Base-by-base conservation (phyloP, 2,888 invertebrate genomes). In the Hemaris fuciformis region DNA sequence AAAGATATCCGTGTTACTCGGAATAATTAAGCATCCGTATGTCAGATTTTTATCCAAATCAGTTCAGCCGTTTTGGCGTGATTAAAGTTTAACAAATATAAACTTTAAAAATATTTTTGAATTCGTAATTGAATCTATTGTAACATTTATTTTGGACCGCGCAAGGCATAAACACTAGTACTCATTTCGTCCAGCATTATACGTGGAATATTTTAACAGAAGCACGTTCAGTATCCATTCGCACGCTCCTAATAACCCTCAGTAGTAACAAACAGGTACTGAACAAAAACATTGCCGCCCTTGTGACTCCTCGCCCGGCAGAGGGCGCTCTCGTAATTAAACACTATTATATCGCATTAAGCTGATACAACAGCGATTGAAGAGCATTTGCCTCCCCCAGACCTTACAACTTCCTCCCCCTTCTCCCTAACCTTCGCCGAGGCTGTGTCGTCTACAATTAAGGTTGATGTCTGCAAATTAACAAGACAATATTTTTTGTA, bases 331-430 rank as follows among this genome's bases (percentile, higher is more conserved):
- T 31, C 53, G 31, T 53, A 53, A 53, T 53, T 53, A 53, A 53
- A 53, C 53, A 53, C 53, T 53, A 53, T 53, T 53, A 53, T 53
- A 53, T 53, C 27, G 18, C 53, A 53, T 53, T 53, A 53, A 18
- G 31, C 10, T 31, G 31, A 31, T 53, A 53, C 31, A 53, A 53
- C 48, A 27, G 3, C 31, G 31, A 27, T 31, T 53, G 53, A 53
- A 18, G 31, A 10, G 10, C 43, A 43, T 8, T 43, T 18, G 20
- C 23, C 13, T n/a, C 23, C 10, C 22, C 7, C 48, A 43, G n/a
- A n/a, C n/a, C n/a, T n/a, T n/a, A n/a, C 38, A 3, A 2, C 3
- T 25, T 3, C 48, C 15, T 1, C 25, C 48, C 3, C 25, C 25
- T 1, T 10, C n/a, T 3, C 8, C 15, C 27, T n/a, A n/a, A n/a